Base-by-base conservation (phyloP, 2,797 vertebrate species). In the Martes flavigula region DNA sequence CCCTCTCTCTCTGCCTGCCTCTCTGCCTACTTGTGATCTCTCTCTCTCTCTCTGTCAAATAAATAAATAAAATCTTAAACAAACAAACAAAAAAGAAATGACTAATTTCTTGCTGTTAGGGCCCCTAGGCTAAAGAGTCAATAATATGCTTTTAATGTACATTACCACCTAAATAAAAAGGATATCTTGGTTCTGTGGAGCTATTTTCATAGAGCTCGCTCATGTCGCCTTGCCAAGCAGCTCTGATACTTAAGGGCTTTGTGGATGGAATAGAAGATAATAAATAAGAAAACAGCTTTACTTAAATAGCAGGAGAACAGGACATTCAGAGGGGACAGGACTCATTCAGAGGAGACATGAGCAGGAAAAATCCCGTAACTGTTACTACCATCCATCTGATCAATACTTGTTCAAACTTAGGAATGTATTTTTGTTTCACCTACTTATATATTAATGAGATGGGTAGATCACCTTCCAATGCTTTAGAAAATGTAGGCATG, bases 81-180 rank as follows among this genome's bases (percentile, higher is more conserved):
- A 51, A 48, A 48, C 48, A 48, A 51, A 51, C 51, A 54, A 54
- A 18, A 51, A 54, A 96, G 96, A 96, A 97, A 96, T 91, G 73
- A 97, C 90, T 95, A 60, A 94, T 95, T 97, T 92, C 46, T 88
- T 84, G 68, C 93, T 87, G 75, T 92, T 90, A 81, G 90, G 70
- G 51, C 90, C 95, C 77, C 94, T 92, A 92, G 95, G 58, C 92
- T 97, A 97, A 97, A 96, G 58, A 97, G 60, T 94, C 95, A 94
- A 97, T 93, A 95, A 72, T 51, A 93, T 93, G 95, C 51, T 88
- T 96, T 97, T 90, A 96, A 96, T 91, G 83, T 73, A 98, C 30
- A 75, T 95, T 79, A 95, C 95, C 95, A 87, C 87, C 58, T 56
- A 96, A 95, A 86, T 97, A 89, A 97, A 97, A 97, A 81, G 92